Evolutionary conservation across 2,797 vertebrate genomes (phyloP), one percentile per base, ranked within the genome.

Genomic region (Rhinatrema bivittatum): DNA sequence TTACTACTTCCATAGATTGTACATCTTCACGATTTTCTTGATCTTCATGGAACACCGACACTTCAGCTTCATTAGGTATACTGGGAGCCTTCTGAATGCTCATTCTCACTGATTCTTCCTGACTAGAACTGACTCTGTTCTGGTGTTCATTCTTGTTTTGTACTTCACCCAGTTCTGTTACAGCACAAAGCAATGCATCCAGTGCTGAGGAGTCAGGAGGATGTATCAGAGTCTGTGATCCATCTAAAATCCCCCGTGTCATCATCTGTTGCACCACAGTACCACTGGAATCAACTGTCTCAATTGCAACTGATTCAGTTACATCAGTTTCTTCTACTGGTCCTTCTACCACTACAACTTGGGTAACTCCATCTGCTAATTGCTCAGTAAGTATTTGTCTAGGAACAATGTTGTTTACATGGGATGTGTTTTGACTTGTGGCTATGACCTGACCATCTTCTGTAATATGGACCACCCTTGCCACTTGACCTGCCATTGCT

Each of bases 391-490:
- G 75, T 23, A 76, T 64, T 7, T 79, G 63, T 10, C 76, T 74
- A 1, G 85, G 81, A 16, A 71, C 68, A 31, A 78, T 36, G 0
- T 71, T 52, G 6, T 85, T 79, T 47, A 86, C 1, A 0, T 76
- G 86, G 1, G 87, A 62, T 5, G 69, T 13, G 0, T 59, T 54
- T 10, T 86, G 81, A 19, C 87, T 80, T 0, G 90, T 79, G 26
- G 93, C 63, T 31, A 98, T 91, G 39, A 98, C 82, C 49, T 94
- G 92, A 6, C 93, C 93, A 0, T 97, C 91, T 47, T 97, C 93
- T 0, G 92, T 97, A 64, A 98, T 93, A 66, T 97, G 93, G 6
- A 98, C 88, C 39, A 97, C 91, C 41, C 94, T 85, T 3, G 91
- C 88, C 70, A 95, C 82, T 68, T 98, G 91, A 14, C 91, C 89